phyloP scores from a whole-genome alignment of 2,888 invertebrate species.

The Sympetrum striolatum region DNA sequence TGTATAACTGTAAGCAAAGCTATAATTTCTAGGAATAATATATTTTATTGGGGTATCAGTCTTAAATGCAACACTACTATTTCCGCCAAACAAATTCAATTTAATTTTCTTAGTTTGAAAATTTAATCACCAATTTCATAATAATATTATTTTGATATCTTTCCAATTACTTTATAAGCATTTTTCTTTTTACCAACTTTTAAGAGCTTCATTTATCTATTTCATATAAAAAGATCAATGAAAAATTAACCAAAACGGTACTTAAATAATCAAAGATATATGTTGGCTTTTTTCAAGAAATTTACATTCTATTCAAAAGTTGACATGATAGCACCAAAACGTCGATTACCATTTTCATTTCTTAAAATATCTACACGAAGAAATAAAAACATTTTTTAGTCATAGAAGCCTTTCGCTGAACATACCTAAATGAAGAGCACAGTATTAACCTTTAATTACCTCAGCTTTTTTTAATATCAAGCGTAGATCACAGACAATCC shows the following conservation, averaged over 20 bases:
- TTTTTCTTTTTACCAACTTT: not conserved
- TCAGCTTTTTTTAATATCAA: constrained; percentile 1
- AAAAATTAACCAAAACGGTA: not conserved
- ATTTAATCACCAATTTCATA: not conserved
- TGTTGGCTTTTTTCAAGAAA: not conserved
- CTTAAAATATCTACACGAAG: not conserved
- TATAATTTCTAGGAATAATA: not conserved
- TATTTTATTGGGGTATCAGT: constrained; percentile 17
- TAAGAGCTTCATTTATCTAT: not conserved
- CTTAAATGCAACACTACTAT: constrained; percentile 36
- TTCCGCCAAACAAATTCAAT: not conserved
- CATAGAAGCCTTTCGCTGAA: not conserved
- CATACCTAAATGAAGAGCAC: constrained; percentile 15
- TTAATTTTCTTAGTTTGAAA: not conserved
- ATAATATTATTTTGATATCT: not conserved
- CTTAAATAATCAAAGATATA: not conserved
- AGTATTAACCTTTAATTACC: not conserved
- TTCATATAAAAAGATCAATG: not conserved
- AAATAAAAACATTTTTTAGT: not conserved
- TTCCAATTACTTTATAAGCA: not conserved
- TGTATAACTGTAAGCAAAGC: not conserved
- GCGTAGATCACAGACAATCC: constrained; percentile 35
- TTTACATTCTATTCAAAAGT: not conserved
- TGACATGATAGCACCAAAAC: not conserved
- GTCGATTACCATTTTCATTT: not conserved